phyloP scores from a whole-genome alignment of 2,113 vertebrate genomes.

The Fregetta grallaria region DNA sequence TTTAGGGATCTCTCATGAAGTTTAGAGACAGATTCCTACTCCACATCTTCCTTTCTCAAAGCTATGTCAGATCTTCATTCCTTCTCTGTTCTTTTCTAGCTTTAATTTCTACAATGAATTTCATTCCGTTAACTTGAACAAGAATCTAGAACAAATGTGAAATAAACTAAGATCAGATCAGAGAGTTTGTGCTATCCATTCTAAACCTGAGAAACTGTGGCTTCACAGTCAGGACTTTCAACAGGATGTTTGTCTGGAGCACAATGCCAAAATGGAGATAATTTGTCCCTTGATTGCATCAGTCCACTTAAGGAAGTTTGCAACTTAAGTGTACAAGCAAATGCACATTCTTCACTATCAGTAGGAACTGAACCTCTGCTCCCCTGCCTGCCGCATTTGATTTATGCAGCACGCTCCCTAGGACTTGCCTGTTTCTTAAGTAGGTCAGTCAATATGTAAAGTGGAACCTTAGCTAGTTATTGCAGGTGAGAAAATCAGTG shows the following conservation, averaged over 20 bases:
- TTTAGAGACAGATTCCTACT: neutral
- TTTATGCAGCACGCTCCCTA: neutral
- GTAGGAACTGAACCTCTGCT: neutral
- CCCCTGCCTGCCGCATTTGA: neutral
- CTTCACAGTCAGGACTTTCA: neutral
- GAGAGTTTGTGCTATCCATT: neutral
- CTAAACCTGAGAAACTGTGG: neutral
- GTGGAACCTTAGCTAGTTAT: constrained; percentile 33
- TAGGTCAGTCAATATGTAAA: constrained; percentile 50
- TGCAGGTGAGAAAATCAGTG: neutral
- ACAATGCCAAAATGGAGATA: neutral
- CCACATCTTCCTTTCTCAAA: neutral
- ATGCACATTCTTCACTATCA: neutral
- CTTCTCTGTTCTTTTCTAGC: neutral
- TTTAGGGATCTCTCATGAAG: neutral
- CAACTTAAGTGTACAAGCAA: neutral
- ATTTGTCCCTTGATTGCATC: neutral
- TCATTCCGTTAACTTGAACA: neutral
- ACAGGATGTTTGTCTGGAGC: neutral
- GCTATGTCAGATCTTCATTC: neutral
- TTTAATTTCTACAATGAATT: neutral
- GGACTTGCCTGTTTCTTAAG: neutral
- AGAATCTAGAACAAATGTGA: neutral
- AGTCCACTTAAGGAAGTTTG: neutral
- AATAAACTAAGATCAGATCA: neutral